Evolutionary conservation across 2,113 vertebrate genomes (phyloP), one percentile per base, ranked within the genome.

Genomic region (Seriola rivoliana): DNA sequence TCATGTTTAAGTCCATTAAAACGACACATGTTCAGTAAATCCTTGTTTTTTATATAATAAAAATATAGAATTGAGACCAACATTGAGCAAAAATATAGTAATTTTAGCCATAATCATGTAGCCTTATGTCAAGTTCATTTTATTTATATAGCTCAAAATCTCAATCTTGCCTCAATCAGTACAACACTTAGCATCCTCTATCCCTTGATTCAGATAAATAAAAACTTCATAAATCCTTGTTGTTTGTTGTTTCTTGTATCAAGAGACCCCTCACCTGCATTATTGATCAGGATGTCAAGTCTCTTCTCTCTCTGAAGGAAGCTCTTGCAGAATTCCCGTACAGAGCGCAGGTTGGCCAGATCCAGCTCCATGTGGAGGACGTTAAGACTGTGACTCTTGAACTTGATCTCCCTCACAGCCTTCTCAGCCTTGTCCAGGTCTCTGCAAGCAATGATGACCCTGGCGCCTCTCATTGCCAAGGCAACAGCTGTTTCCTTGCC

Each of bases 281-380:
- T 95, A 67, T 96, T 96, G 75, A 96, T 93, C 57, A 96, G 90
- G 80, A 96, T 89, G 69, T 96, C 93, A 13, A 96, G 92, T 59
- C 90, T 92, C 87, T 95, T 95, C 91, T 96, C 96, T 57, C 50
- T 91, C 70, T 95, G 93, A 11, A 96, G 79, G 73, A 96, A 95
- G 52, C 50, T 88, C 82, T 90, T 93, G 52, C 93, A 93, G 90
- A 96, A 96, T 0, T 95, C 92, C 38, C 94, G 84, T 5, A 95
- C 90, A 34, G 93, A 95, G 57, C 73, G 85, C 79, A 96, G 90
- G 85, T 94, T 96, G 71, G 94, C 94, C 90, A 96, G 84, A 68
- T 96, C 95, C 75, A 96, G 79, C 79, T 91, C 85, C 94, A 95
- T 94, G 85, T 94, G 78, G 1, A 85, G 71, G 4, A 96, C 93